Percentiles rank a stretch among this genome's conserved stretches.
Conservation (phyloP, 2,113 vertebrate species). For the Geococcyx californianus region DNA sequence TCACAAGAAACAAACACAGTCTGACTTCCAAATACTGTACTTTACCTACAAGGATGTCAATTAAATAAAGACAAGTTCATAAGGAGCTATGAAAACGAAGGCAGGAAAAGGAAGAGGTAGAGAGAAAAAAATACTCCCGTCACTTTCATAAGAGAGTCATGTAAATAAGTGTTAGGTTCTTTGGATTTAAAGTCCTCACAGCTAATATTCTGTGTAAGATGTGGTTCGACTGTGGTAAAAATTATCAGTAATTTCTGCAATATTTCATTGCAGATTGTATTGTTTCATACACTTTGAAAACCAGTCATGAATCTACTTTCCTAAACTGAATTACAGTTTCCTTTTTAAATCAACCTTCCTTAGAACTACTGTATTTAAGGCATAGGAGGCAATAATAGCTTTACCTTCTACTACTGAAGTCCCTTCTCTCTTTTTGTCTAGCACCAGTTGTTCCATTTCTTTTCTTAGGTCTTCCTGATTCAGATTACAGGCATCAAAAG, state of each 20-base stretch:
- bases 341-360: not conserved
- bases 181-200: not conserved
- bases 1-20: not conserved
- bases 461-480: constrained; percentile 94
- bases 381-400: not conserved
- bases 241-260: not conserved
- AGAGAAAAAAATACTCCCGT: not conserved
- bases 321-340: not conserved
- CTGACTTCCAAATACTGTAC: not conserved
- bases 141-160: not conserved
- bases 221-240: not conserved
- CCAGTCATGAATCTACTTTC: not conserved
- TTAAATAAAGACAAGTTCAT: not conserved
- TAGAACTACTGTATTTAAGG: not conserved
- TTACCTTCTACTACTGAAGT: constrained; percentile 79
- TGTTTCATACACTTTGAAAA: not conserved
- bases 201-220: not conserved
- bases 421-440: constrained; percentile 87
- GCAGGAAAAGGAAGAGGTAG: not conserved
- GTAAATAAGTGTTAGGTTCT: not conserved
- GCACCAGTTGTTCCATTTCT: constrained; percentile 95
- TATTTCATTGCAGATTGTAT: not conserved
- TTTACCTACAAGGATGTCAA: not conserved
- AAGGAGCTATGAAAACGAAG: not conserved
- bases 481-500: constrained; percentile 87